Percentiles rank a stretch among this genome's conserved stretches.
Evolutionary conservation across 2,113 vertebrate species (phyloP).

Genomic region (Gasterosteus nipponicus): DNA sequence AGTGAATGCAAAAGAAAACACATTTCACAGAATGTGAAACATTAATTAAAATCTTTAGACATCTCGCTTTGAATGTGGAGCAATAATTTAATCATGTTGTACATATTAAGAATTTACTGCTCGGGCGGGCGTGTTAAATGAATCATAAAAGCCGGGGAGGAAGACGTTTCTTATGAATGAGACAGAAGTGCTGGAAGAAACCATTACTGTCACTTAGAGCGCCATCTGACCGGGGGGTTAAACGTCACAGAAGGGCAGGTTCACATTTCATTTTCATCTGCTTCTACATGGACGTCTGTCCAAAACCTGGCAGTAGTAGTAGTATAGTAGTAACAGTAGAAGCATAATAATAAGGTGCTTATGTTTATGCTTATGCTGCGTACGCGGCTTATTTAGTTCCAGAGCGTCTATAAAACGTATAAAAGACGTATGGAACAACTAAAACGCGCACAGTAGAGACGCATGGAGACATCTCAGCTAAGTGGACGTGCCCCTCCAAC

Average conservation of each 20-base stretch:
- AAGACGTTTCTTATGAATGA: slow-evolving; percentile 21
- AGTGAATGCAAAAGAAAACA: slow-evolving; percentile 5
- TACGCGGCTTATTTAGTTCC: not conserved
- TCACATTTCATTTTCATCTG: not conserved
- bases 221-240: not conserved
- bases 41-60: slow-evolving; percentile 12
- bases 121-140: slow-evolving; percentile 27
- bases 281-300: not conserved
- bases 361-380: no score
- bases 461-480: no score
- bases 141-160: slow-evolving; percentile 16
- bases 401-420: no score
- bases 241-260: not conserved
- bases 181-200: slow-evolving; percentile 4
- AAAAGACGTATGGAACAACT: no score
- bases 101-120: slow-evolving; percentile 30
- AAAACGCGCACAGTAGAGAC: no score
- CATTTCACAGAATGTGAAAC: slow-evolving; percentile 24
- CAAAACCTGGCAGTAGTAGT: not conserved
- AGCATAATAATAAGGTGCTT: not conserved
- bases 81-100: slow-evolving; percentile 44
- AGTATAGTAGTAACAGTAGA: not conserved
- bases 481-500: not conserved
- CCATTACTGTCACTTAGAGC: slow-evolving; percentile 12
- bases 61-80: slow-evolving; percentile 1